Conservation (phyloP, 2,113 vertebrate species). For the Colinus virginianus region DNA sequence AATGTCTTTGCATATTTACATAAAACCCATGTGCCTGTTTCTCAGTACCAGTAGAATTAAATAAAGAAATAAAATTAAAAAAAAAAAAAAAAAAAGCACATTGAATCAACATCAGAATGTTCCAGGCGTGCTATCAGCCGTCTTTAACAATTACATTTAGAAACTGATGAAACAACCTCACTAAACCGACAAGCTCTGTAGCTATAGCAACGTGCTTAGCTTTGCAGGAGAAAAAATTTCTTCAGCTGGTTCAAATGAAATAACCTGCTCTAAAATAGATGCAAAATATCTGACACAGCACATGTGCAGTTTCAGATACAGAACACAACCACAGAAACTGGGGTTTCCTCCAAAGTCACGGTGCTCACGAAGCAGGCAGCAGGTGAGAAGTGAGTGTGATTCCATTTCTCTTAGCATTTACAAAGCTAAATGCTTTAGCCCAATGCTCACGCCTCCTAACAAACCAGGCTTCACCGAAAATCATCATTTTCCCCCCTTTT, state of each 20-base stretch:
- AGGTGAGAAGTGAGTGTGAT: constrained; percentile 24
- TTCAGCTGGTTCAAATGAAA: constrained; percentile 32
- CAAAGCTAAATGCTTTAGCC: constrained; percentile 54
- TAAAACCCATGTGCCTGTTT: background rate
- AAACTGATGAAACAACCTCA: background rate
- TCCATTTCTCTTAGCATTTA: constrained; percentile 12
- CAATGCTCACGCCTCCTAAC: constrained; percentile 54
- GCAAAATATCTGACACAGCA: constrained; percentile 57
- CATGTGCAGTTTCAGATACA: background rate
- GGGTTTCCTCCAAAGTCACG: background rate
- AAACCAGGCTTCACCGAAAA: constrained; percentile 58
- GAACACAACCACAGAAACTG: constrained; percentile 23
- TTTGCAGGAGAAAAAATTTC: constrained; percentile 43
- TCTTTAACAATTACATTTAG: constrained; percentile 36
- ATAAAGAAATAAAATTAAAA: background rate
- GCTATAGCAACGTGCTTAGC: constrained; percentile 69
- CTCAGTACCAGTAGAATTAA: background rate
- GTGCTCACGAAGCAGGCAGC: constrained; percentile 4
- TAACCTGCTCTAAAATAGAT: constrained; percentile 64
- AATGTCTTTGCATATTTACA: fast-evolving
- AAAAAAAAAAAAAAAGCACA: background rate
- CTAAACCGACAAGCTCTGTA: constrained; percentile 50
- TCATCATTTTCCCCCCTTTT: constrained; percentile 36
- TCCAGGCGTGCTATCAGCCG: background rate
- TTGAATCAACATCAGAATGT: background rate